phyloP scores from a whole-genome alignment of 2,888 invertebrate species.

The Drosophila seclusa region DNA sequence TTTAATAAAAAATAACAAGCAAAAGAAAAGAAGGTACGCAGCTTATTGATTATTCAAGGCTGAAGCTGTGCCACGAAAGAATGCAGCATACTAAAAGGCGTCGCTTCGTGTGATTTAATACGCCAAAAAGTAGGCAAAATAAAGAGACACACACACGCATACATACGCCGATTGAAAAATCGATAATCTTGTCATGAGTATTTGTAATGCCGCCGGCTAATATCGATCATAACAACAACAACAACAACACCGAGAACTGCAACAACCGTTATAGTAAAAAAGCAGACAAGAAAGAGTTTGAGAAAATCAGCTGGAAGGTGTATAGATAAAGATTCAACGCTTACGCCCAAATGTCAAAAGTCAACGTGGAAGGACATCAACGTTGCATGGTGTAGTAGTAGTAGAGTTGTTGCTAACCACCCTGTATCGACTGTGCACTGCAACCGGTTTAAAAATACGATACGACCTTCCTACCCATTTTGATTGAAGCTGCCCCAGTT shows the following conservation, averaged over 20 bases:
- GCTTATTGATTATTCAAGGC: slow-evolving; percentile 52
- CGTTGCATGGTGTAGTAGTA: slow-evolving; percentile 31
- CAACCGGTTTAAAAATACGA: slow-evolving; percentile 35
- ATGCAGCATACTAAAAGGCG: slow-evolving; percentile 52
- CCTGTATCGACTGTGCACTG: slow-evolving; percentile 16
- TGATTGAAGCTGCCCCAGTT: slow-evolving; percentile 16
- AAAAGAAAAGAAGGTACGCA: neutral
- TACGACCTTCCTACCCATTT: slow-evolving; percentile 14
- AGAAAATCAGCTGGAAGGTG: slow-evolving; percentile 19
- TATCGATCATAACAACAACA: slow-evolving; percentile 52
- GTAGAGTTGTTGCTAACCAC: slow-evolving; percentile 15
- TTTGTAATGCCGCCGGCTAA: slow-evolving; percentile 60
- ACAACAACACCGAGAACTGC: slow-evolving; percentile 32
- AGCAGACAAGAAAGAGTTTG: slow-evolving; percentile 4
- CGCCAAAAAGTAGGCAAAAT: slow-evolving; percentile 67
- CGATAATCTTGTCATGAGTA: slow-evolving; percentile 57
- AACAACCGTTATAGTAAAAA: slow-evolving; percentile 23
- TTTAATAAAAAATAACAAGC: neutral
- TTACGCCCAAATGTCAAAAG: slow-evolving; percentile 45
- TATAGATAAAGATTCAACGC: slow-evolving; percentile 23
- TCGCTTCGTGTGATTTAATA: slow-evolving; percentile 15
- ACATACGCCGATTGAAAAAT: slow-evolving; percentile 62
- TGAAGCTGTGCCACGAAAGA: slow-evolving; percentile 16
- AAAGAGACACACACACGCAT: slow-evolving; percentile 5
- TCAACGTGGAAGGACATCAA: slow-evolving; percentile 33